Evolutionary conservation across 2,888 invertebrate genomes (phyloP).

Genomic region (Drosophila percnosoma): DNA sequence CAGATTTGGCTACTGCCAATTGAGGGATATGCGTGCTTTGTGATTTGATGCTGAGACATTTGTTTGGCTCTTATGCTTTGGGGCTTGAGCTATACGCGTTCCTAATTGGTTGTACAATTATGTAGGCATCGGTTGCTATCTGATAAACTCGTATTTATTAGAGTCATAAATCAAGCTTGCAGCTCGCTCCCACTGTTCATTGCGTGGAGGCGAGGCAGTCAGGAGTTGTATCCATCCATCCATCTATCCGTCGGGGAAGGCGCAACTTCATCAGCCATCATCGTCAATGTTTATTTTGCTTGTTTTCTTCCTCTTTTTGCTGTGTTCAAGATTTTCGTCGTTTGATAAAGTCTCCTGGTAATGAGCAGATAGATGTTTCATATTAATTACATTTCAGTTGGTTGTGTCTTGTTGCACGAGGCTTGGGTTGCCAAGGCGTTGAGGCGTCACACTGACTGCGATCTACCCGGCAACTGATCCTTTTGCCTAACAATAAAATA

Average conservation of each 20-base stretch:
- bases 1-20: conserved; percentile 1
- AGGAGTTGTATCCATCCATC: background rate
- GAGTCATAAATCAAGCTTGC: conserved; percentile 74
- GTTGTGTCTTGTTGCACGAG: conserved; percentile 1
- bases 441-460: background rate
- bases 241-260: background rate
- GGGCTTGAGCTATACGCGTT: conserved; percentile 61
- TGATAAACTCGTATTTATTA: conserved; percentile 82
- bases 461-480: background rate
- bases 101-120: conserved; percentile 76
- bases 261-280: conserved; percentile 7
- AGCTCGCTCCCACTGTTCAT: conserved; percentile 16
- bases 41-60: conserved; percentile 26
- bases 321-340: conserved; percentile 45
- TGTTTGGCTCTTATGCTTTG: conserved; percentile 44
- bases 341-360: conserved; percentile 63
- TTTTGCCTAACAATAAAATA: background rate
- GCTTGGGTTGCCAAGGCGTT: conserved; percentile 46
- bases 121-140: conserved; percentile 72
- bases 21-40: conserved; percentile 41
- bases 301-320: conserved; percentile 25
- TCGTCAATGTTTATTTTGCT: conserved; percentile 33
- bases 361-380: conserved; percentile 68
- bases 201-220: conserved; percentile 1
- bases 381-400: conserved; percentile 66